Evolutionary conservation across 2,797 vertebrate species (phyloP), one percentile per base, ranked within the genome.

Genomic region (Arrhamphus sclerolepis): DNA sequence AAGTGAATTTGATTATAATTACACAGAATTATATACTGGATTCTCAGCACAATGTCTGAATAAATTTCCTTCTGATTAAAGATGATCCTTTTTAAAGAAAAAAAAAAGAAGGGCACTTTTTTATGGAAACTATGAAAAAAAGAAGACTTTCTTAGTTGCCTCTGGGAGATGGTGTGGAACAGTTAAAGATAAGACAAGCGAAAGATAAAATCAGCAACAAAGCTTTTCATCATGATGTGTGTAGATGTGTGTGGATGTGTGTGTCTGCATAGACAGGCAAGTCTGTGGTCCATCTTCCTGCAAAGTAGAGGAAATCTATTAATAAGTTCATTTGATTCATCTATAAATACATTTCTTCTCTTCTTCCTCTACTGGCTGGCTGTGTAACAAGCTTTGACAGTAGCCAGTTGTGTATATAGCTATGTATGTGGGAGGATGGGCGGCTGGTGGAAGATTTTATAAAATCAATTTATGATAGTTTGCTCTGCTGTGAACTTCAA

Each of bases 301-400:
- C 66, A 82, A 68, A 80, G 75, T 78, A 59, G 68, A 87, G 58
- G 66, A 81, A 76, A 72, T 86, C 82, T 89, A 89, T 89, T 89
- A 85, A 89, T 88, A 89, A 70, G 61, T 82, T 75, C 53, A 80
- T 85, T 76, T 76, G 79, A 85, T 87, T 82, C 70, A 84, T 87
- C 88, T 89, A 89, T 89, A 87, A 89, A 89, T 90, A 89, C 67
- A 80, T 77, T 72, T 83, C 67, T 80, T 62, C 77, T 79, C 68
- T 57, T 79, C 76, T 77, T 77, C 81, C 56, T 67, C 66, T 70
- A 55, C 70, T 52, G 74, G 49, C 56, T 68, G 17, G 4, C 65
- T 67, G 70, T 56, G 53, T 83, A 76, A 83, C 56, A 63, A 78
- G 67, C 70, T 85, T 41, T 84, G 79, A 81, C 81, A 76, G 69